phyloP scores from a whole-genome alignment of 2,888 invertebrate species.

The Athalia rosae region DNA sequence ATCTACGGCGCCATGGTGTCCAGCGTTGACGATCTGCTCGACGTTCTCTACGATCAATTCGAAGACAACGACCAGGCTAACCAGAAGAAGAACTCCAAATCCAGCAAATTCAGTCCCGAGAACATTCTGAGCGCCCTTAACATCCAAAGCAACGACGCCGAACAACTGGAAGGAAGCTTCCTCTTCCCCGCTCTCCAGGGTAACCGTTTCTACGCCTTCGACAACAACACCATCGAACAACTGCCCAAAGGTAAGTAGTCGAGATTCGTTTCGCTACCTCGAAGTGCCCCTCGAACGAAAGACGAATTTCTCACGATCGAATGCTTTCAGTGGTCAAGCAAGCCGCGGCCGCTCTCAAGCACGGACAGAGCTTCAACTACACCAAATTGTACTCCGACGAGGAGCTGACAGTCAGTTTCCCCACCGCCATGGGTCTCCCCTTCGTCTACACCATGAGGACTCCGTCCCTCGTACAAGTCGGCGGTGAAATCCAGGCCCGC shows the following conservation, averaged over 20 bases:
- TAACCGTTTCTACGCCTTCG: slow-evolving; percentile 75
- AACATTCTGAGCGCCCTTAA: slow-evolving; percentile 78
- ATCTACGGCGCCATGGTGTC: slow-evolving; percentile 70
- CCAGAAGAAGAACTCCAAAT: neutral
- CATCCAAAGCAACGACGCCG: slow-evolving; percentile 75
- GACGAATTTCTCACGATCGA: neutral
- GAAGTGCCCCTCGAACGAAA: neutral
- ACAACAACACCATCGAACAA: slow-evolving; percentile 76
- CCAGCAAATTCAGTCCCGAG: slow-evolving; percentile 72
- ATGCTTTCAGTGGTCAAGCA: slow-evolving; percentile 67
- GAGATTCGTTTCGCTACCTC: neutral
- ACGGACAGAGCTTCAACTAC: slow-evolving; percentile 76
- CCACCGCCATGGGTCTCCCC: slow-evolving; percentile 83
- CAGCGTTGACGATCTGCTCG: slow-evolving; percentile 71
- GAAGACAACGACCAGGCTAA: slow-evolving; percentile 4
- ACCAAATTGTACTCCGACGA: slow-evolving; percentile 77
- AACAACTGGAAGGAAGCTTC: slow-evolving; percentile 78
- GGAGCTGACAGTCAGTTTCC: slow-evolving; percentile 80
- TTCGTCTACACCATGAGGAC: slow-evolving; percentile 79
- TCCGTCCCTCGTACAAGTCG: slow-evolving; percentile 76
- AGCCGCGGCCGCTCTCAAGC: slow-evolving; percentile 70
- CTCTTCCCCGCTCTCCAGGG: slow-evolving; percentile 73
- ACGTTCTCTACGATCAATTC: slow-evolving; percentile 47
- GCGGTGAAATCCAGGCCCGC: slow-evolving; percentile 74
- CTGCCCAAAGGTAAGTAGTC: slow-evolving; percentile 71